Base-by-base conservation (phyloP, 1,140 invertebrate genomes). In the Nasonia vitripennis region DNA sequence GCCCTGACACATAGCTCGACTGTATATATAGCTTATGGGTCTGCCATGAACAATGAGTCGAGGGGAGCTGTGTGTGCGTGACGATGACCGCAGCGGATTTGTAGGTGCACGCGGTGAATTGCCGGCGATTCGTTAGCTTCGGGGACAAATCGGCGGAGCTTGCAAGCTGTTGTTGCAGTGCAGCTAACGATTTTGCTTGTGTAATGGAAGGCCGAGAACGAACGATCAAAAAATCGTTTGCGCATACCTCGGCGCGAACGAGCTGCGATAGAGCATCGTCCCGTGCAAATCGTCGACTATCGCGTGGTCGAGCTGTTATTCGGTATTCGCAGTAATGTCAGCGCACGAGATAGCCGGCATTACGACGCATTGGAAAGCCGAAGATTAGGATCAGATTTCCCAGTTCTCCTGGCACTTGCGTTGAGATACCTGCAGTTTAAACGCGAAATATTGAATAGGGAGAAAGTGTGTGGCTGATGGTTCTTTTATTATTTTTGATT, bases 351-450 rank as follows among this genome's bases (percentile, higher is more conserved):
- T 51, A 31, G 45, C 7, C 14, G 41, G 10, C 27, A 70, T 68
- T 68, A 68, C n/a, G 37, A 1, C 41, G 9, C n/a, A 55, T 73
- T 74, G 41, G 34, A 34, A 10, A 55, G 27, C 70, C 70, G 34
- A 27, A 20, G 75, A 55, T 82, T 75, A 75, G 45, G 55, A 75
- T 82, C 51, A 17, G 7, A 75, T 55, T 75, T 62, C 70, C 70
- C 70, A 68, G 41, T n/a, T 6, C 45, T 71, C 68, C 7, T 41
- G 68, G 17, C 62, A 31, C 23, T 62, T 20, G n/a, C 14, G 51
- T 11, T 9, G 68, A 70, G 9, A 55, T 70, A 31, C 68, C n/a
- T 70, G 68, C 17, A 27, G 23, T 71, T 71, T 34, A 34, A 10
- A 9, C 20, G 70, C 51, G 70, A 27, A 71, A 71, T 34, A 71